Evolutionary conservation across 2,113 vertebrate genomes (phyloP), one percentile per base, ranked within the genome.

Genomic region (Mobula hypostoma): DNA sequence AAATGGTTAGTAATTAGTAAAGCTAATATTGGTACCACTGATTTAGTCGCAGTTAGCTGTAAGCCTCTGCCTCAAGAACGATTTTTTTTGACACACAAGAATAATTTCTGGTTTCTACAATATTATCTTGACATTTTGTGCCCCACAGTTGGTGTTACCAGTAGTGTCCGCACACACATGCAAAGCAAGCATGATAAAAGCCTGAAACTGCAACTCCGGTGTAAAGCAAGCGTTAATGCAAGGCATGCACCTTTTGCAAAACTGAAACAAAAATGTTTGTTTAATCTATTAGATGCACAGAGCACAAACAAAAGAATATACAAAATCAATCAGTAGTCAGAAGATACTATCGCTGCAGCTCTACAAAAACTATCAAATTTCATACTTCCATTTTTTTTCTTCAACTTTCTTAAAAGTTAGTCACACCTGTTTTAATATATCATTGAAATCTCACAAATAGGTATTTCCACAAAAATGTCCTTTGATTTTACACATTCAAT

Each of bases 211-310:
- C 94, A 14, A 24, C 63, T 17, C 11, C 40, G 90, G 36, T 40
- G 48, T 74, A 21, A 29, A 85, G 9, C 94, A 95, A 94, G 94
- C 95, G 94, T 7, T 5, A 68, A 0, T 14, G 95, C 95, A 95
- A 95, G 83, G 95, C 97, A 96, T 96, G 95, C 97, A 97, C 94
- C 94, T 94, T 27, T 94, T 29, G 94, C 2, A 27, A 21, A 72
- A 27, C 90, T 48, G n/a, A 92, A 92, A 32, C 88, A 27, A 87
- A 83, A 82, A 27, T 87, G 24, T 29, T 14, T 88, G 1, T 29
- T 15, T 2, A 29, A 24, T 88, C 9, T 90, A 32, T 17, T 40
- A 93, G 21, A 40, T 12, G 32, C 40, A 5, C 70, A 56, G 91
- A 76, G 24, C 70, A 74, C 68, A 48, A 93, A 74, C 70, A 93